These are phyloP conservation scores for Lampris incognitus DNA, from an alignment of 2,113 vertebrate species.

Conservation along the genomic window DNA sequence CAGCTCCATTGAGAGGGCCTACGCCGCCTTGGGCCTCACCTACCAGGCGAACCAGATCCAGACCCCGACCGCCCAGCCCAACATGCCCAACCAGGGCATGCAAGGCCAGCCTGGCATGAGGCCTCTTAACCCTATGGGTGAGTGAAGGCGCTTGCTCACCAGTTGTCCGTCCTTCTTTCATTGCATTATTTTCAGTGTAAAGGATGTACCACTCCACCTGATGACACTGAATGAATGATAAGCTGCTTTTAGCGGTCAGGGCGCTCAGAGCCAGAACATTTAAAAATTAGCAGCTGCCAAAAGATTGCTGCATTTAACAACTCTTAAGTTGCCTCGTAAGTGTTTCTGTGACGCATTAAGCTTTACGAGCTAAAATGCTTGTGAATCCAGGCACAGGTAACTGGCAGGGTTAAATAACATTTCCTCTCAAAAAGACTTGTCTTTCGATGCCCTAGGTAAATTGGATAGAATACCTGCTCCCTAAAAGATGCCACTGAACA, in stretches of 20 bases:
- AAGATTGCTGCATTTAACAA: not conserved
- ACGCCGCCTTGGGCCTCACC: constrained; percentile 94
- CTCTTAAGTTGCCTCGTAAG: too few relatives aligned
- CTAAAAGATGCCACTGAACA: too few relatives aligned
- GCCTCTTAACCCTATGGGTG: constrained; percentile 87
- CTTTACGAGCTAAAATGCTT: too few relatives aligned
- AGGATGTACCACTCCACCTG: not conserved
- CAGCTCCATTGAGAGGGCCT: constrained; percentile 97
- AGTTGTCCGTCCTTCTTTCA: not conserved
- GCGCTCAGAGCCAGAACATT: not conserved
- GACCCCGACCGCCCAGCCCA: constrained; percentile 84
- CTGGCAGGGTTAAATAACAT: too few relatives aligned
- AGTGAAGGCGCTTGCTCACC: constrained; percentile 55
- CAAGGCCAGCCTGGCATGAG: constrained; percentile 90
- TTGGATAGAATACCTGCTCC: too few relatives aligned
- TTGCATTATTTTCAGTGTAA: constrained; percentile 4
- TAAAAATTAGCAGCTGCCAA: too few relatives aligned
- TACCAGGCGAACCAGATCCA: constrained; percentile 97
- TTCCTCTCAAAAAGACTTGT: too few relatives aligned
- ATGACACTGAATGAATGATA: not conserved
- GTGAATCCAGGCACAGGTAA: too few relatives aligned
- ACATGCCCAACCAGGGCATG: constrained; percentile 81
- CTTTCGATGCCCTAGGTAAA: too few relatives aligned
- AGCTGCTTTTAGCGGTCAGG: not conserved
- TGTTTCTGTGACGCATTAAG: too few relatives aligned